Base-by-base conservation (phyloP, 2,888 invertebrate species). In the Synanthedon tipuliformis region DNA sequence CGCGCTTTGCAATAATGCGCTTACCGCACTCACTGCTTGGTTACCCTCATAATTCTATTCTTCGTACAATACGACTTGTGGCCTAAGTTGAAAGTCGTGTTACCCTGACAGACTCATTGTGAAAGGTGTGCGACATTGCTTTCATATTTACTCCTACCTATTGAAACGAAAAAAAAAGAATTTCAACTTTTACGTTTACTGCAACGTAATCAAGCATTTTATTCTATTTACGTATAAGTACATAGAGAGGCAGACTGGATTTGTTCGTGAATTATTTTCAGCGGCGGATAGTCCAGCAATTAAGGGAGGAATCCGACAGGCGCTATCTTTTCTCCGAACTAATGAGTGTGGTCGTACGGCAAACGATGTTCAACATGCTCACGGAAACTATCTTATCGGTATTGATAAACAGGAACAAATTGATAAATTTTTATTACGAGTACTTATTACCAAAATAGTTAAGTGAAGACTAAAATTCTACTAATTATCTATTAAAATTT, bases 391-490 rank as follows among this genome's bases (percentile, higher is more conserved):
- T 75, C 77, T 81, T 83, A 82, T 83, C 81, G 1, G 81, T 62
- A 64, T 69, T 71, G 81, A 84, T 84, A 85, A 85, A 85, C 76
- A 76, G 80, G 74, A 79, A 83, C 83, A 83, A 84, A 85, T 84
- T 75, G 78, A 73, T 74, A 73, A 80, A 78, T 79, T 72, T 71
- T 8, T 27, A 27, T 27, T 27, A 27, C 8, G 27, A 27, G 2
- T 27, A 27, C 4, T 27, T 27, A 27, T 7, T 8, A 27, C 8
- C 27, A 8, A 27, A 27, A 34, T 10, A 34, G 34, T 34, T 34
- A 10, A 34, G 10, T 34, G 34, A 34, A 34, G 10, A 34, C 34
- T 34, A 34, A 34, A 34, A 34, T 57, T 56, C 57, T 53, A 52
- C 16, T 52, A 52, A 23, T 23, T 23, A 5, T 23, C 52, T 34